Percentiles rank a stretch among this genome's conserved stretches.
Evolutionary conservation across 2,888 invertebrate species (phyloP).

Genomic region (Cheilosia pagana): DNA sequence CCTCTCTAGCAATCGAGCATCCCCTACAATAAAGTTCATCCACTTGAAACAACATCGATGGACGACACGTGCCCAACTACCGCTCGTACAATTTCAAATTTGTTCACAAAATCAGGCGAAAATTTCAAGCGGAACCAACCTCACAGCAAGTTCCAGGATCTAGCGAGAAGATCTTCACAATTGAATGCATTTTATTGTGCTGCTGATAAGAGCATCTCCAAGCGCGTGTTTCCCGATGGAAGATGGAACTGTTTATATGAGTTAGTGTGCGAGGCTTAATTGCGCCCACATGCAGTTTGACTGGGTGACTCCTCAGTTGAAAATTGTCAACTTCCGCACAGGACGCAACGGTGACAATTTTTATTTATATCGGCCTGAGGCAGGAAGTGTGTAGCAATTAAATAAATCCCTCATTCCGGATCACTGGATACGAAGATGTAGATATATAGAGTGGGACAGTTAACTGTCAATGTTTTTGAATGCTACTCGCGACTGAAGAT

Average conservation of each 20-base stretch:
- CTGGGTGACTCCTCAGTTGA: slow-evolving; percentile 34
- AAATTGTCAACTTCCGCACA: slow-evolving; percentile 60
- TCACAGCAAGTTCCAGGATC: slow-evolving; percentile 41
- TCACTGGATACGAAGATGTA: slow-evolving; percentile 48
- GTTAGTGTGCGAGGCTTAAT: slow-evolving; percentile 41
- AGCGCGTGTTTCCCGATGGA: slow-evolving; percentile 18
- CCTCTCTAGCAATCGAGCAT: slow-evolving; percentile 1
- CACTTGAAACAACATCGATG: slow-evolving; percentile 14
- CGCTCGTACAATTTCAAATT: slow-evolving; percentile 49
- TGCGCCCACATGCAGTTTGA: slow-evolving; percentile 13
- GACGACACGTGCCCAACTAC: slow-evolving; percentile 48
- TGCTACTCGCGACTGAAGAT: not conserved
- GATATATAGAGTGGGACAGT: not conserved
- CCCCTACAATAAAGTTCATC: slow-evolving; percentile 1
- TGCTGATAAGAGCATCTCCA: slow-evolving; percentile 28
- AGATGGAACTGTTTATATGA: slow-evolving; percentile 6
- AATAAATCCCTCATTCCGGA: slow-evolving; percentile 40
- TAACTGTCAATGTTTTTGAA: not conserved
- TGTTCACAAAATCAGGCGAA: slow-evolving; percentile 21
- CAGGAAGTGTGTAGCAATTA: slow-evolving; percentile 39
- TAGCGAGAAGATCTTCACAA: slow-evolving; percentile 54
- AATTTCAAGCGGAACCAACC: slow-evolving; percentile 53
- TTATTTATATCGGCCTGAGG: not conserved
- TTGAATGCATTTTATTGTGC: slow-evolving; percentile 43
- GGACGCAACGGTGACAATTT: slow-evolving; percentile 14